Evolutionary conservation across 2,888 invertebrate species (phyloP).

Genomic region (Julus scandinavius): DNA sequence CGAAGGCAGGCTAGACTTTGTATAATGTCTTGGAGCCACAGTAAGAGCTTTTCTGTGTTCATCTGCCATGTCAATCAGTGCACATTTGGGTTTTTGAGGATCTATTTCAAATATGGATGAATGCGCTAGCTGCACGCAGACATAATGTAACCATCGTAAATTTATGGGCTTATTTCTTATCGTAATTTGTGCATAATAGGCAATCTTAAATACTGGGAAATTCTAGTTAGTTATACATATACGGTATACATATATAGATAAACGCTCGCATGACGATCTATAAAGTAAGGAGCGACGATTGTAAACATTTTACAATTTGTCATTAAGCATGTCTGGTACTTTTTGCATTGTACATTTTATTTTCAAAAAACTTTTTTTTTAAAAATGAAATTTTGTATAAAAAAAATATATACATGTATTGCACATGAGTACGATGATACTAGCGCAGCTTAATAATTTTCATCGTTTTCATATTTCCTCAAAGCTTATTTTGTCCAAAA

Average conservation of each 20-base stretch:
- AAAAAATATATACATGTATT: too few relatives aligned
- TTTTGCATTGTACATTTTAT: background rate
- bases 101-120: constrained; percentile 25
- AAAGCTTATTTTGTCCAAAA: too few relatives aligned
- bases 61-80: constrained; percentile 43
- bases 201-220: background rate
- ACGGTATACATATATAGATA: background rate
- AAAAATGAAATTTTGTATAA: background rate
- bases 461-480: too few relatives aligned
- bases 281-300: background rate
- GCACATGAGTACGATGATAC: too few relatives aligned
- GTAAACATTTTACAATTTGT: background rate
- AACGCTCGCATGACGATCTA: background rate
- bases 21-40: constrained; percentile 21
- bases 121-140: background rate
- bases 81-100: constrained; percentile 28
- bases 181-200: background rate
- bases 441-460: too few relatives aligned
- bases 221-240: background rate
- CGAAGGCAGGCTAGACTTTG: constrained; percentile 28
- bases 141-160: background rate
- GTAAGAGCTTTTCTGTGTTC: constrained; percentile 43
- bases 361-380: background rate
- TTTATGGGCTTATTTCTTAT: background rate
- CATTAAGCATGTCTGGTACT: background rate